Conservation (phyloP, 1,140 invertebrate genomes). For the Caenorhabditis briggsae region DNA sequence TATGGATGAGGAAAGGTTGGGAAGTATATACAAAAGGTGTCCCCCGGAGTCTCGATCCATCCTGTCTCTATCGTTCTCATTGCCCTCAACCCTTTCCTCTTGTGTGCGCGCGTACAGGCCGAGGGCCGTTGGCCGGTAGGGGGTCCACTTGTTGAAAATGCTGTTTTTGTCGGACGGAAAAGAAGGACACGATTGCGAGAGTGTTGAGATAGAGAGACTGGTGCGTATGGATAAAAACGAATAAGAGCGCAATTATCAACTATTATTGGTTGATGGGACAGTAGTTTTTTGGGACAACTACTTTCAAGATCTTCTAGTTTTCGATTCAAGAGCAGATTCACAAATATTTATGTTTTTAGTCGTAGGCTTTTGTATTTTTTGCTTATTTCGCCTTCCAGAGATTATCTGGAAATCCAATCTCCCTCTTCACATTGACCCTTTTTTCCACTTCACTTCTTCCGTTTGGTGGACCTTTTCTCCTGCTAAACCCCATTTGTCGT, state of each 20-base stretch:
- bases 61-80: not conserved
- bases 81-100: not conserved
- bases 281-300: not conserved
- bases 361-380: no score
- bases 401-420: constrained; percentile 40
- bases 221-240: constrained; percentile 13
- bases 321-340: not conserved
- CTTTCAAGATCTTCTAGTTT: not conserved
- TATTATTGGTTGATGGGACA: constrained; percentile 3
- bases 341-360: not conserved
- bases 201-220: not conserved
- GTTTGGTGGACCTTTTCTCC: not conserved
- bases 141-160: constrained; percentile 48
- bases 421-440: no score
- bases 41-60: not conserved
- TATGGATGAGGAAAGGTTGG: constrained; percentile 38
- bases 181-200: constrained; percentile 23
- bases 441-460: constrained; percentile 13
- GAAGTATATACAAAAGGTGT: constrained; percentile 12
- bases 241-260: constrained; percentile 17
- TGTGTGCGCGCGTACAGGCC: not conserved
- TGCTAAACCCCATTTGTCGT: not conserved
- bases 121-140: constrained; percentile 19
- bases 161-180: constrained; percentile 43
- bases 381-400: not conserved